phyloP scores from a whole-genome alignment of 1,140 invertebrate genomes.

The Pogonognathellus flavescens region DNA sequence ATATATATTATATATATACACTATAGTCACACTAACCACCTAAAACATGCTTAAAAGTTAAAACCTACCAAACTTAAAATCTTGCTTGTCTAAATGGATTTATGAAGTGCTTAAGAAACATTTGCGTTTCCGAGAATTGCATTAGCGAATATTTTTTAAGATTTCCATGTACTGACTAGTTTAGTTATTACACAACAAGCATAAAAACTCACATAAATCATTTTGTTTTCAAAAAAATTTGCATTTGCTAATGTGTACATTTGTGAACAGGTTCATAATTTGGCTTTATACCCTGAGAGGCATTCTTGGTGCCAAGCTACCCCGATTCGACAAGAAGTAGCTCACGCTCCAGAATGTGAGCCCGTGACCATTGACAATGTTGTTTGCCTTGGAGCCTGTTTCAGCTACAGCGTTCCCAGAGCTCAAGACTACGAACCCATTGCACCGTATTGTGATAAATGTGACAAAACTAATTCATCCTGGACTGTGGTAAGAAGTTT shows the following conservation, averaged over 20 bases:
- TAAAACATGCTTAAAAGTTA: too few relatives aligned
- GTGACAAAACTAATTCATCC: slow-evolving; percentile 58
- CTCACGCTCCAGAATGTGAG: slow-evolving; percentile 61
- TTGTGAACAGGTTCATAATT: slow-evolving; percentile 64
- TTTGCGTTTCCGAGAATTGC: too few relatives aligned
- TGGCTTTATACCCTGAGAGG: slow-evolving; percentile 66
- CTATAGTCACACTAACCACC: too few relatives aligned
- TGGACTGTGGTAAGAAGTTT: slow-evolving; percentile 63
- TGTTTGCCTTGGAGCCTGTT: slow-evolving; percentile 66
- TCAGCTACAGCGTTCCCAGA: slow-evolving; percentile 64
- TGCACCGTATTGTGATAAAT: slow-evolving; percentile 66
- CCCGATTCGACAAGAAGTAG: slow-evolving; percentile 65
- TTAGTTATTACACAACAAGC: too few relatives aligned
- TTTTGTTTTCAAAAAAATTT: too few relatives aligned
- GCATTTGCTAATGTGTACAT: not conserved
- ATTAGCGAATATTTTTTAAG: too few relatives aligned
- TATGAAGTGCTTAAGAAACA: too few relatives aligned
- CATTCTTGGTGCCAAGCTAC: slow-evolving; percentile 66
- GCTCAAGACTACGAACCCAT: slow-evolving; percentile 65
- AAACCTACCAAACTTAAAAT: too few relatives aligned
- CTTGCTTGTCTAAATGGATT: too few relatives aligned
- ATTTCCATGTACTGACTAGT: too few relatives aligned
- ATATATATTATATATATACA: too few relatives aligned
- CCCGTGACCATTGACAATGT: slow-evolving; percentile 65
- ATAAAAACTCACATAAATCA: too few relatives aligned